Evolutionary conservation across 2,113 vertebrate species (phyloP).

Genomic region (Parus major): DNA sequence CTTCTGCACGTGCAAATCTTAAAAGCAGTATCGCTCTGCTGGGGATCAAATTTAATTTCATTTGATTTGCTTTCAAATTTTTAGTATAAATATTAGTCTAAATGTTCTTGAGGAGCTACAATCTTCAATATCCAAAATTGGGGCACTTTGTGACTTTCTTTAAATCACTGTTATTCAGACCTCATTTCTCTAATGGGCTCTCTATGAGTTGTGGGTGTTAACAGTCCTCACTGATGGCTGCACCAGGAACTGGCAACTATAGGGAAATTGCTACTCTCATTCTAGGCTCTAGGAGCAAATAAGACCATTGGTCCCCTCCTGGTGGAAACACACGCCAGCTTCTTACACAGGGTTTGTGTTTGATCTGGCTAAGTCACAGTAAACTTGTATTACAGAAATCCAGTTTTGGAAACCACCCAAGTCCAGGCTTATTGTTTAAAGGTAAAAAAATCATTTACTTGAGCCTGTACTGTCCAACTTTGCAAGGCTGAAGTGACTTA

Average conservation of each 20-base stretch:
- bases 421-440: not conserved
- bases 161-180: not conserved
- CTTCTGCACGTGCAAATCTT: no score
- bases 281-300: not conserved
- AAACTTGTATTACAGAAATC: not conserved
- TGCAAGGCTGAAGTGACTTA: not conserved
- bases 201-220: not conserved
- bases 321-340: not conserved
- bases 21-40: no score
- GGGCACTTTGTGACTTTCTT: not conserved
- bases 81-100: no score
- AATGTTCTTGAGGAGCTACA: no score
- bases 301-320: not conserved
- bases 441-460: not conserved
- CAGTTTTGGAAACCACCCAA: not conserved
- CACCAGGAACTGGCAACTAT: not conserved
- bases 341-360: not conserved
- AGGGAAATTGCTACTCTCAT: not conserved
- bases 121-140: not conserved
- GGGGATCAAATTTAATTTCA: no score
- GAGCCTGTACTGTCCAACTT: not conserved
- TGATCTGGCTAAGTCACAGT: not conserved
- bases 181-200: not conserved
- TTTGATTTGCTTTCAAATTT: no score
- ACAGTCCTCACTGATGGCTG: not conserved